Conservation (phyloP, 2,113 vertebrate genomes). For the Planiliza haematocheilus region DNA sequence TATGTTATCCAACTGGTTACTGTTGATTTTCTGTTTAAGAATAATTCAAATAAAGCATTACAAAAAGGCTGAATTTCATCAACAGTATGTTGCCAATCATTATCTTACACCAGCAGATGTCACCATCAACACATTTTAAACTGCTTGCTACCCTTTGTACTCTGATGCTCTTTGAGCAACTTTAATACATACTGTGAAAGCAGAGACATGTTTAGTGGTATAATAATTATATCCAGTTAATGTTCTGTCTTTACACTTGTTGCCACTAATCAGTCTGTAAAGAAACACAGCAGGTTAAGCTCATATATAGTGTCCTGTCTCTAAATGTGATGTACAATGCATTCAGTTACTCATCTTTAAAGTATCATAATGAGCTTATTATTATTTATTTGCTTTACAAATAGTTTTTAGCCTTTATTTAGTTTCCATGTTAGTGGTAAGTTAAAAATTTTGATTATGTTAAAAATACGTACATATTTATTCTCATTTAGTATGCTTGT, state of each 20-base stretch:
- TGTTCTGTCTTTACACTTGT: background rate
- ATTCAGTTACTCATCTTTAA: background rate
- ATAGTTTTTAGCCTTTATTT: too few species aligned
- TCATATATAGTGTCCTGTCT: background rate
- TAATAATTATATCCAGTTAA: background rate
- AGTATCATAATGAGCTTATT: background rate
- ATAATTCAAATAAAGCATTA: too few species aligned
- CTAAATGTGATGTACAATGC: background rate
- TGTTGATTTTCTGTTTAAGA: too few species aligned
- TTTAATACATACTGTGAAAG: background rate
- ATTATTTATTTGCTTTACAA: background rate
- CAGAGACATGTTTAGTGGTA: background rate
- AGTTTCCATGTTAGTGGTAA: background rate
- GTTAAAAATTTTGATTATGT: background rate
- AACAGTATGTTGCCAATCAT: background rate
- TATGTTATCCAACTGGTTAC: too few species aligned
- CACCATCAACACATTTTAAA: slow-evolving; percentile 62
- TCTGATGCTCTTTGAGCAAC: background rate
- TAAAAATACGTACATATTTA: too few species aligned
- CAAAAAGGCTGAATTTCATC: background rate
- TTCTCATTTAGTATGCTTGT: background rate
- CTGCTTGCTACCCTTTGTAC: too few species aligned
- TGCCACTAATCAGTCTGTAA: background rate
- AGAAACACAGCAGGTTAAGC: background rate
- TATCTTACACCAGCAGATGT: slow-evolving; percentile 76